Conservation (phyloP, 2,113 vertebrate species). For the Equus quagga region DNA sequence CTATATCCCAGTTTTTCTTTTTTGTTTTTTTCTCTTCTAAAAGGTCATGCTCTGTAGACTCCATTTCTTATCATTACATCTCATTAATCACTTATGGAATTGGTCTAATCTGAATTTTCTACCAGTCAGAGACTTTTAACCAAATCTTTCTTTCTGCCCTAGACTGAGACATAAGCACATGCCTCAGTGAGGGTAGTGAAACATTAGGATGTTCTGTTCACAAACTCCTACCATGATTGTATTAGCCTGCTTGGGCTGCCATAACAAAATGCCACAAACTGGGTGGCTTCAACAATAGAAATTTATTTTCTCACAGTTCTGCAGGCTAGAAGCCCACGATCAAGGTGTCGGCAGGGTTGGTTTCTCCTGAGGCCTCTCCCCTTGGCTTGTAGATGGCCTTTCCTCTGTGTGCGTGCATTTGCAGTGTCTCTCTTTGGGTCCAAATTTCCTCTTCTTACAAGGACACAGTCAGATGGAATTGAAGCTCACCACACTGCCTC, state of each 20-base stretch:
- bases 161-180: neutral
- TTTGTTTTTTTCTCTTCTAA: neutral
- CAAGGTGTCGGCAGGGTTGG: neutral
- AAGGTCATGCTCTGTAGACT: neutral
- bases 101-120: neutral
- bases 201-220: neutral
- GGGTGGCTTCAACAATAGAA: neutral
- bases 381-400: neutral
- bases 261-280: neutral
- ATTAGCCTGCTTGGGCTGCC: neutral
- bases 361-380: neutral
- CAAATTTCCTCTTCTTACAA: neutral
- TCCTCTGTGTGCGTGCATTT: neutral
- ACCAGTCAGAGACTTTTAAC: neutral
- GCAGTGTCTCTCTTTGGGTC: neutral
- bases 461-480: neutral
- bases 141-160: neutral
- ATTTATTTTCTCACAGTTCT: neutral
- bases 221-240: neutral
- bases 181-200: neutral
- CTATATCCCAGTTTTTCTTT: neutral
- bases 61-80: neutral
- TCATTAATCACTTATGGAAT: neutral
- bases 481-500: neutral
- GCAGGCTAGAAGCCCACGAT: neutral